These are phyloP conservation scores for Sebastiscus albofasciatus DNA, from an alignment of 2,797 vertebrate species.

Conservation along the genomic window DNA sequence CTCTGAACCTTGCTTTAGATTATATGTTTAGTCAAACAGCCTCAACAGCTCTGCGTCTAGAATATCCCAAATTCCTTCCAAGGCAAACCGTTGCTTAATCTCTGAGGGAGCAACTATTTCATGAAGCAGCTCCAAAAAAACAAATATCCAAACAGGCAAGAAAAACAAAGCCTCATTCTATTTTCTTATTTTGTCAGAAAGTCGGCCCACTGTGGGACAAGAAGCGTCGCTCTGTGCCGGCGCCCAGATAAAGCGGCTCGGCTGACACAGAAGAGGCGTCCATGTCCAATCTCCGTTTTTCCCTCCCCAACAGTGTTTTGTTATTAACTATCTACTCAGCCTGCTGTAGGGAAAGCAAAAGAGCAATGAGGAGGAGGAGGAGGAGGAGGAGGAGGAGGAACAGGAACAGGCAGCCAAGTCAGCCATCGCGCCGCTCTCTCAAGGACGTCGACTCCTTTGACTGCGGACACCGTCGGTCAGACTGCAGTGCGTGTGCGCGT, in stretches of 20 bases:
- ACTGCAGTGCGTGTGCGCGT: slow-evolving; percentile 8
- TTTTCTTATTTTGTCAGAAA: slow-evolving; percentile 53
- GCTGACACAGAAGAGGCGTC: slow-evolving; percentile 52
- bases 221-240: slow-evolving; percentile 29
- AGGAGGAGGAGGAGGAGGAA: neutral
- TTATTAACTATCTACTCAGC: slow-evolving; percentile 53
- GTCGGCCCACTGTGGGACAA: slow-evolving; percentile 34
- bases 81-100: slow-evolving; percentile 61
- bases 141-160: slow-evolving; percentile 17
- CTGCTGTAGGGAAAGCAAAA: slow-evolving; percentile 33
- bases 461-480: slow-evolving; percentile 43
- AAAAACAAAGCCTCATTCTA: slow-evolving; percentile 4
- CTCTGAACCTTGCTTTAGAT: slow-evolving; percentile 63
- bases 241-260: slow-evolving; percentile 60
- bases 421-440: slow-evolving; percentile 53
- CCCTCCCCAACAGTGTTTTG: slow-evolving; percentile 56
- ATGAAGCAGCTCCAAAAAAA: slow-evolving; percentile 9
- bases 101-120: slow-evolving; percentile 44
- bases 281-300: slow-evolving; percentile 51
- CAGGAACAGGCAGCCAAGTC: slow-evolving; percentile 39
- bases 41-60: slow-evolving; percentile 54
- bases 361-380: slow-evolving; percentile 5
- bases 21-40: slow-evolving; percentile 69
- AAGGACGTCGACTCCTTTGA: slow-evolving; percentile 67
- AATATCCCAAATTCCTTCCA: slow-evolving; percentile 70